Base-by-base conservation (phyloP, 2,888 invertebrate species). In the Eucriotettix oculatus region DNA sequence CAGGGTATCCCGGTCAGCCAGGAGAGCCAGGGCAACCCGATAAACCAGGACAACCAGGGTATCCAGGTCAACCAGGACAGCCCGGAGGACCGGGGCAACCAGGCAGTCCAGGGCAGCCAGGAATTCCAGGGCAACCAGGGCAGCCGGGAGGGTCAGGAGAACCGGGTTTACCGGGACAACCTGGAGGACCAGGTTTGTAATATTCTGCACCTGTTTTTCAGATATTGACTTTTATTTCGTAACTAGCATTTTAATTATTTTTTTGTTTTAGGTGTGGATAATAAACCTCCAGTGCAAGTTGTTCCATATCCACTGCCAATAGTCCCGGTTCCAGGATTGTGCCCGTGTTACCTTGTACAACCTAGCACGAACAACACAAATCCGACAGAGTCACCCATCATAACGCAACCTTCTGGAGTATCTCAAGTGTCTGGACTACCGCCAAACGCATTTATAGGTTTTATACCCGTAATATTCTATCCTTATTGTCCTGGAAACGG, bases 381-480 rank as follows among this genome's bases (percentile, higher is more conserved):
- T 54, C 55, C 60, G 9, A 61, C 62, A 10, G 14, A 52, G 7
- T 54, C 60, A 1, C 48, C 63, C 10, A 7, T 29, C 2, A 29
- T 29, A 29, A 62, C 65, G 65, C 68, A 59, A 65, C 67, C 72
- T 64, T 29, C 65, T 66, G n/a, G 11, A 0, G 29, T 65, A 64
- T 62, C 72, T 43, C 52, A 54, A 1, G 52, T 42, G 10, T 55
- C 54, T 1, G 16, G 29, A 10, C 57, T 66, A 55, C 72, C 77
- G 9, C 78, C 83, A 0, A 80, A 80, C 67, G 84, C 83, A 10
- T 77, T 82, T 14, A 79, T 86, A 56, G 86, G 85, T 56, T 85
- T 82, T 65, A 78, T 86, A 66, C 86, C 86, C 0, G 84, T 86
- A 5, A 78, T 86, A 16, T 85, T 86, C 68, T 78, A 84, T 66